These are phyloP conservation scores for Platysteira castanea DNA, from an alignment of 2,113 vertebrate genomes.

Conservation along the genomic window DNA sequence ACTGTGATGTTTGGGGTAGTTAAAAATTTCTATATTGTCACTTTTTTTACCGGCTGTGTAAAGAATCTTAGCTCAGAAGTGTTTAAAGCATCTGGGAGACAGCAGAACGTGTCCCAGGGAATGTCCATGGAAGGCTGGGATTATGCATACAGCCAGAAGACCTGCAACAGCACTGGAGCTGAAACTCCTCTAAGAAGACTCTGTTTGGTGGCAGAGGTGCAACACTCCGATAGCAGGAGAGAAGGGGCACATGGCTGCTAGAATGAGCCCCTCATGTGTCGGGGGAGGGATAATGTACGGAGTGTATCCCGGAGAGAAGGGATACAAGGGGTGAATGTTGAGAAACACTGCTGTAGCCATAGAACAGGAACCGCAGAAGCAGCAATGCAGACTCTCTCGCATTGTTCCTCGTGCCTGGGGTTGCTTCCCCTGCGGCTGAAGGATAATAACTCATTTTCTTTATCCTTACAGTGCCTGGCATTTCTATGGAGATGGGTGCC, in stretches of 20 bases:
- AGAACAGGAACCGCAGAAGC: background rate
- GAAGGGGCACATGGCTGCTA: background rate
- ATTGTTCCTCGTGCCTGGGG: slow-evolving; percentile 26
- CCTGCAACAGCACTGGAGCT: background rate
- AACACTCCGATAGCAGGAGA: background rate
- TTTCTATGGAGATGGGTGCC: slow-evolving; percentile 56
- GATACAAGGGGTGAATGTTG: background rate
- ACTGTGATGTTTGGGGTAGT: background rate
- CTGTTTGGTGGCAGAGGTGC: background rate
- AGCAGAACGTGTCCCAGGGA: background rate
- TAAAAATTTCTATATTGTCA: background rate
- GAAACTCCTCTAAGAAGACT: background rate
- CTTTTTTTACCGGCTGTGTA: background rate
- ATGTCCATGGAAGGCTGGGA: background rate
- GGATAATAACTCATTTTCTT: slow-evolving; percentile 55
- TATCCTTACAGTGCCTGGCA: slow-evolving; percentile 14
- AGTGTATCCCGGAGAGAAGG: background rate
- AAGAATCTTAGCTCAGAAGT: background rate
- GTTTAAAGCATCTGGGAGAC: background rate
- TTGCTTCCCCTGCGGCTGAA: background rate
- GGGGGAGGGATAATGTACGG: background rate
- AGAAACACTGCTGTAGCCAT: slow-evolving; percentile 23
- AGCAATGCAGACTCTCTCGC: background rate
- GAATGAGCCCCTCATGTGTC: background rate
- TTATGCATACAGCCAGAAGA: background rate